phyloP scores from a whole-genome alignment of 2,113 vertebrate genomes.

The Phodopus roborovskii region DNA sequence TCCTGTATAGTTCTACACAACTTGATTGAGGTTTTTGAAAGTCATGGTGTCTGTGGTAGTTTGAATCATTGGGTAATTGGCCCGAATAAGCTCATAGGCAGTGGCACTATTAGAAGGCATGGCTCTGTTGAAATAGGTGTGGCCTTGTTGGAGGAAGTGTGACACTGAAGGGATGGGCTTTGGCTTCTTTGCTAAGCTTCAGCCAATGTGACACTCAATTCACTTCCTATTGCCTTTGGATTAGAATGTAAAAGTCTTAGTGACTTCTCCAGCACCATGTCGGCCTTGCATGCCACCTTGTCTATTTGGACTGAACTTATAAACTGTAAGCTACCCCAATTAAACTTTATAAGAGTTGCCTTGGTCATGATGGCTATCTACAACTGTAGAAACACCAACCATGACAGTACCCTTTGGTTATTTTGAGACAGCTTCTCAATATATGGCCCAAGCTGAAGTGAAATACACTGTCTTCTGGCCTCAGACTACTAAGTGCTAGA shows the following conservation, averaged over 20 bases:
- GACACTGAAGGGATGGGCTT: not conserved
- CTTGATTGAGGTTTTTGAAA: not conserved
- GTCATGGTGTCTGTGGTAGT: not conserved
- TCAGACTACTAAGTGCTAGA: not conserved
- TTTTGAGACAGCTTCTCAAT: not conserved
- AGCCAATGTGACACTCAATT: not conserved
- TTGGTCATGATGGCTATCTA: not conserved
- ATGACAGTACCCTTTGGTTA: not conserved
- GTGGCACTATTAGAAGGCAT: not conserved
- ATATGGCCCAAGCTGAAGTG: not conserved
- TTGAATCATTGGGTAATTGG: not conserved
- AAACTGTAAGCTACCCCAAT: not conserved
- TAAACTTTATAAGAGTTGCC: not conserved
- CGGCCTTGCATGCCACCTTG: not conserved
- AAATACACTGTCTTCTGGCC: not conserved
- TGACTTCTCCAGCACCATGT: not conserved
- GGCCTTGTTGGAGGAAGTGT: not conserved
- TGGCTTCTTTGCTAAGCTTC: not conserved
- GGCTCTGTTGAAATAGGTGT: not conserved
- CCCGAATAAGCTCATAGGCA: not conserved
- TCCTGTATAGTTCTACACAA: accelerated
- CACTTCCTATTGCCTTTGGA: not conserved
- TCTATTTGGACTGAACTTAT: not conserved
- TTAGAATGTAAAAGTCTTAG: not conserved
- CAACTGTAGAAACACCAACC: not conserved